Evolutionary conservation across 2,113 vertebrate species (phyloP).

Genomic region (Mionectes macconnelli): DNA sequence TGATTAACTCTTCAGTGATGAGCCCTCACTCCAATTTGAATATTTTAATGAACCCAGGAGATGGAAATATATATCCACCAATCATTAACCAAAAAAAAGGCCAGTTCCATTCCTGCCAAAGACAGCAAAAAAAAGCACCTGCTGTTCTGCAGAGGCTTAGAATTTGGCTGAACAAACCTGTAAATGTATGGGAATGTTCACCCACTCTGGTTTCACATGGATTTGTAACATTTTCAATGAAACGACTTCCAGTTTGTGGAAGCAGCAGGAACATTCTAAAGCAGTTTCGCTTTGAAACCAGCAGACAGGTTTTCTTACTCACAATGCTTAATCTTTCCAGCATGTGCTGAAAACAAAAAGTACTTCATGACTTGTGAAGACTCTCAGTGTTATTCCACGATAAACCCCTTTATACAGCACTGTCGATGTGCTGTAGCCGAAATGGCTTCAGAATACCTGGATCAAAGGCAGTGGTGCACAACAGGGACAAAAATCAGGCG

Average conservation of each 20-base stretch:
- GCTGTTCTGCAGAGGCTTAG: neutral
- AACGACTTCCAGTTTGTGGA: neutral
- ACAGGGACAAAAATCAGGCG: accelerated
- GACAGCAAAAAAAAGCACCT: neutral
- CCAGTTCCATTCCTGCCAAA: neutral
- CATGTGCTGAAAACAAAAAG: neutral
- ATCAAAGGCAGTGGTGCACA: neutral
- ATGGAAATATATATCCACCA: neutral
- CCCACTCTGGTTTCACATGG: neutral
- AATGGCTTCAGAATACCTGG: neutral
- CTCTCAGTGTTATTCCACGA: neutral
- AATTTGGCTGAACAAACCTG: neutral
- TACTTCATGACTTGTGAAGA: neutral
- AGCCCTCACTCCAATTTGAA: neutral
- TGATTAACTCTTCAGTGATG: neutral
- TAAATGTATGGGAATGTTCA: neutral
- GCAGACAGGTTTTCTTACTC: neutral
- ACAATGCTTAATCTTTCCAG: neutral
- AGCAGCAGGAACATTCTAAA: neutral
- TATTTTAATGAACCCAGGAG: neutral
- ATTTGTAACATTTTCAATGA: neutral
- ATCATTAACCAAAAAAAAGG: neutral
- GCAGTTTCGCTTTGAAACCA: neutral
- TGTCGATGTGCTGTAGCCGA: neutral
- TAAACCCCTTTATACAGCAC: neutral